Percentiles rank a stretch among this genome's conserved stretches.
These are phyloP conservation scores for Clupea harengus DNA, from an alignment of 2,113 vertebrate species.

Conservation along the genomic window DNA sequence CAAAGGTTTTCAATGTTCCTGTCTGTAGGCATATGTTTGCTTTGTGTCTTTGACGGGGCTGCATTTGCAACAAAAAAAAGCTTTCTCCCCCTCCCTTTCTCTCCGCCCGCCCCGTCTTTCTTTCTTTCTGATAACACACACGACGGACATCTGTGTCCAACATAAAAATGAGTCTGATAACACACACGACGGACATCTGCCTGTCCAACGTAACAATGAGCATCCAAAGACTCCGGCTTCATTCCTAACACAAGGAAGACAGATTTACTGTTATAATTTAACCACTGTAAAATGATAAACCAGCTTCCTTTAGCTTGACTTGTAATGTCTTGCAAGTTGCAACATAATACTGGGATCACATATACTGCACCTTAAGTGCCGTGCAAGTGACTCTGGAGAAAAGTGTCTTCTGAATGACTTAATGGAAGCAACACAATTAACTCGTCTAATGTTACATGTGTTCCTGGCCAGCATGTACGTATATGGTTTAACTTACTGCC, in stretches of 20 bases:
- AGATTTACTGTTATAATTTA: too few species aligned
- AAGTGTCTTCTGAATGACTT: conserved; percentile 26
- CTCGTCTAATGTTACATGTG: background rate
- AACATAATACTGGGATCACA: background rate
- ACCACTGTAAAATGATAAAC: background rate
- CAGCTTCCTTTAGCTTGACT: background rate
- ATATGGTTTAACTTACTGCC: background rate
- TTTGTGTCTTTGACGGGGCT: background rate
- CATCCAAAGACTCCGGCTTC: too few species aligned
- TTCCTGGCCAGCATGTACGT: background rate
- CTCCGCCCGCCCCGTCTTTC: conserved; percentile 25
- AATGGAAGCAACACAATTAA: background rate
- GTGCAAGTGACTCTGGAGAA: background rate
- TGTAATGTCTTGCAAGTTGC: background rate
- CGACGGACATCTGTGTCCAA: background rate
- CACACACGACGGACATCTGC: background rate
- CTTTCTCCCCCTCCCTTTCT: conserved; percentile 22
- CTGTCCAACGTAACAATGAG: background rate
- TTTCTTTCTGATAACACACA: background rate
- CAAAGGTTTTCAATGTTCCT: background rate
- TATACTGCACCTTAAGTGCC: background rate
- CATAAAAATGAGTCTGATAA: background rate
- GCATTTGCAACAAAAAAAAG: background rate
- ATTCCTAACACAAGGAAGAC: background rate
- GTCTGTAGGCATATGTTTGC: too few species aligned